Conservation (phyloP, 2,797 vertebrate genomes). For the Rhynchonycteris naso region DNA sequence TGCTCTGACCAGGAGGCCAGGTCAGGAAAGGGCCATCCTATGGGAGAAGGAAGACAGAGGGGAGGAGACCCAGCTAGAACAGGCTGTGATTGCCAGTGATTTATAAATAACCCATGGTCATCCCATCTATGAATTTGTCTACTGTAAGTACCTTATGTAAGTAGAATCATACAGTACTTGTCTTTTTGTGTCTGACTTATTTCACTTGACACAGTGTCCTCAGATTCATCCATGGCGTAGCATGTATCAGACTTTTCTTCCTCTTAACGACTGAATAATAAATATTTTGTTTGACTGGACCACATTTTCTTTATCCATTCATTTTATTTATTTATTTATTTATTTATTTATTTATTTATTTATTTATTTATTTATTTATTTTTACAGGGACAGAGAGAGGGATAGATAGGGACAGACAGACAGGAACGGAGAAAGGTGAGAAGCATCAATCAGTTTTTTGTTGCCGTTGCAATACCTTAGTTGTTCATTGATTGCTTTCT, state of each 20-base stretch:
- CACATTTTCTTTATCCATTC: not conserved
- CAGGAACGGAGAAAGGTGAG: too few species aligned
- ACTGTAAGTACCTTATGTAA: not conserved
- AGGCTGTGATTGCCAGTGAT: not conserved
- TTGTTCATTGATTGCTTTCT: too few species aligned
- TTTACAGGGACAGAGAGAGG: too few species aligned
- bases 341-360: too few species aligned
- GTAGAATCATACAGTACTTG: not conserved
- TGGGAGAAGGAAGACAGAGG: not conserved
- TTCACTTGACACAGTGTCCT: too few species aligned
- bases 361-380: too few species aligned
- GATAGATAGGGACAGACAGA: too few species aligned
- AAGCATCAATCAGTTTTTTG: too few species aligned
- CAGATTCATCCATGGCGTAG: not conserved
- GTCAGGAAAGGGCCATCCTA: not conserved
- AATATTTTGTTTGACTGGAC: not conserved
- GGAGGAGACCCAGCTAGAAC: fast-evolving
- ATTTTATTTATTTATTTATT: too few species aligned
- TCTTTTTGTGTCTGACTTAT: too few species aligned
- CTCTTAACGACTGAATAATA: not conserved
- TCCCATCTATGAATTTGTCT: not conserved
- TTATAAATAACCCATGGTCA: not conserved
- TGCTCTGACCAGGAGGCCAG: not conserved
- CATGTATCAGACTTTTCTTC: not conserved
- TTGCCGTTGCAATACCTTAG: too few species aligned